Evolutionary conservation across 2,113 vertebrate species (phyloP).

Genomic region (Bos taurus): DNA sequence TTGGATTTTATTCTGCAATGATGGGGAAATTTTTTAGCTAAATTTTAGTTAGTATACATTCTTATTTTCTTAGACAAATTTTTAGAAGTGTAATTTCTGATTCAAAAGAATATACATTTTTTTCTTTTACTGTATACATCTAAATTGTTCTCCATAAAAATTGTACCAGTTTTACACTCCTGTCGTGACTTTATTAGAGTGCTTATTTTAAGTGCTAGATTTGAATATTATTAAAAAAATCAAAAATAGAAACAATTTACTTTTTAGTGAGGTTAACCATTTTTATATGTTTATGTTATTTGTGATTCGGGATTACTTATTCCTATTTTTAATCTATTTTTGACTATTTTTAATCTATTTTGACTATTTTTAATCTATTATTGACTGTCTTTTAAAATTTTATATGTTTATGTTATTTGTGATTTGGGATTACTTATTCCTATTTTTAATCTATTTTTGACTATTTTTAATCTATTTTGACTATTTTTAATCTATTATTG

Average conservation of each 20-base stretch:
- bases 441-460: not conserved
- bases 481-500: not conserved
- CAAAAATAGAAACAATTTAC: not conserved
- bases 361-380: not conserved
- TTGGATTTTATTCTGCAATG: not conserved
- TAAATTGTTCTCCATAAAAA: not conserved
- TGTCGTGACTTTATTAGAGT: not conserved
- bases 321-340: not conserved
- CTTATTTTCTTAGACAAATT: not conserved
- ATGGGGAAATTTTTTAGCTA: not conserved
- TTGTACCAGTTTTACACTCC: not conserved
- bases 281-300: constrained; percentile 17
- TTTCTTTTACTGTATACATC: not conserved
- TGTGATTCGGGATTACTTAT: not conserved
- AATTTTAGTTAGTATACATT: not conserved
- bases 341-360: not conserved
- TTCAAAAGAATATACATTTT: not conserved
- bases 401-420: constrained; percentile 3
- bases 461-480: no score
- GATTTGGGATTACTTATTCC: not conserved
- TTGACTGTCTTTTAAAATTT: not conserved
- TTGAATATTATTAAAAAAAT: not conserved
- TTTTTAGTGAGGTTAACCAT: not conserved
- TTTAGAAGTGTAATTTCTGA: not conserved
- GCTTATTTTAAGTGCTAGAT: not conserved